phyloP scores from a whole-genome alignment of 2,797 vertebrate genomes.

The Hyperoplus immaculatus region DNA sequence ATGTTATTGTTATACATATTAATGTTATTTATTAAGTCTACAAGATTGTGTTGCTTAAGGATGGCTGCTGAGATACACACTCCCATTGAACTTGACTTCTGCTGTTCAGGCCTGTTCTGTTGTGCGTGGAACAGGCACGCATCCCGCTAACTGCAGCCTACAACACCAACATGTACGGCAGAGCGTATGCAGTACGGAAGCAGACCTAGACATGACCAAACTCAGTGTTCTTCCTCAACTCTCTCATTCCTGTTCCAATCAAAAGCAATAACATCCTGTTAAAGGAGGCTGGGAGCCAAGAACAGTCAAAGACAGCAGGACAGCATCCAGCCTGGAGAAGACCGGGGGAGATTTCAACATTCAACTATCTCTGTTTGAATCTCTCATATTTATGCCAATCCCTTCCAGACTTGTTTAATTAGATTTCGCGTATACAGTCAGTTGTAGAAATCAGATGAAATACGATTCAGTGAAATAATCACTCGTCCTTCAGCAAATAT shows the following conservation, averaged over 20 bases:
- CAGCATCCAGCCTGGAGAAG: slow-evolving; percentile 31
- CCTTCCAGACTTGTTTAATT: slow-evolving; percentile 22
- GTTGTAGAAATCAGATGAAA: slow-evolving; percentile 5
- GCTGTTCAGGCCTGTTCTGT: slow-evolving; percentile 46
- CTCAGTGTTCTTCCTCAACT: slow-evolving; percentile 17
- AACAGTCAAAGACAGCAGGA: slow-evolving; percentile 21
- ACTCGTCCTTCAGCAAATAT: not conserved
- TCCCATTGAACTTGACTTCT: slow-evolving; percentile 3
- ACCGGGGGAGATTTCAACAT: slow-evolving; percentile 35
- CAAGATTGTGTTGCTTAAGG: not conserved
- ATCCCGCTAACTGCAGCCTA: not conserved
- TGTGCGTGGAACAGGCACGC: slow-evolving; percentile 30
- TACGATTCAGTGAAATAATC: not conserved
- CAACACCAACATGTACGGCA: not conserved
- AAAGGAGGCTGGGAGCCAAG: slow-evolving; percentile 28
- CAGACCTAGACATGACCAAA: slow-evolving; percentile 29
- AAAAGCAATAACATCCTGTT: slow-evolving; percentile 55
- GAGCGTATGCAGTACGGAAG: not conserved
- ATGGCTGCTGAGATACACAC: slow-evolving; percentile 4
- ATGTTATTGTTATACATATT: too few relatives aligned
- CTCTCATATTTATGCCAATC: slow-evolving; percentile 16
- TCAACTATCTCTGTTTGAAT: slow-evolving; percentile 17
- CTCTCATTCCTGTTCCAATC: slow-evolving; percentile 31
- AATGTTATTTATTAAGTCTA: not conserved
- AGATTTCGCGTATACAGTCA: slow-evolving; percentile 14